A percentile compares a stretch with the other conserved stretches of the same genome.
phyloP scores from a whole-genome alignment of 1,140 invertebrate genomes.

The Drosophila oshimai region DNA sequence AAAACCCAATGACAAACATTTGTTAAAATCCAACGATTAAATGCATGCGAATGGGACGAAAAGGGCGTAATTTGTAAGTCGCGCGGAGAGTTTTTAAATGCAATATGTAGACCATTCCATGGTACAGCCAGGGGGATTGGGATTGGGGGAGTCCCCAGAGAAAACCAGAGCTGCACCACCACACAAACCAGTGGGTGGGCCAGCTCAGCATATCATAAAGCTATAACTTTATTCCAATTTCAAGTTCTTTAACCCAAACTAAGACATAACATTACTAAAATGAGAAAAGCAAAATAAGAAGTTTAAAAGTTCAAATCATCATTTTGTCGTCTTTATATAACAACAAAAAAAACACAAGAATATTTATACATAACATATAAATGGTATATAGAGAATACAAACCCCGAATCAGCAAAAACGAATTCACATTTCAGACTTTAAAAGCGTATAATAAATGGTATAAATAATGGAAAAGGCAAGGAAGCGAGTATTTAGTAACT shows the following conservation, averaged over 20 bases:
- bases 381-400: slow-evolving; percentile 33
- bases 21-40: slow-evolving; percentile 9
- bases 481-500: slow-evolving; percentile 32
- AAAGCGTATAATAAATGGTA: slow-evolving; percentile 46
- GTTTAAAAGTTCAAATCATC: slow-evolving; percentile 71
- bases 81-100: slow-evolving; percentile 38
- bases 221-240: slow-evolving; percentile 37
- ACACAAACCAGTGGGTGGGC: not conserved
- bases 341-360: slow-evolving; percentile 13
- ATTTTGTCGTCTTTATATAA: slow-evolving; percentile 74
- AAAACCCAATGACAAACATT: slow-evolving; percentile 19
- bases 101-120: slow-evolving; percentile 61
- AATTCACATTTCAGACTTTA: slow-evolving; percentile 78
- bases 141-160: not conserved
- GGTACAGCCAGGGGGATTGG: slow-evolving; percentile 7
- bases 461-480: slow-evolving; percentile 1
- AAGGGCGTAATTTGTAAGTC: not conserved
- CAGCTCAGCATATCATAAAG: slow-evolving; percentile 42
- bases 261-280: slow-evolving; percentile 8
- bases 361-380: slow-evolving; percentile 49
- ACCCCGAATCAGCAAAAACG: slow-evolving; percentile 51
- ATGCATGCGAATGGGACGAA: not conserved
- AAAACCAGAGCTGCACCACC: slow-evolving; percentile 12
- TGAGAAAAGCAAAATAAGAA: slow-evolving; percentile 12
- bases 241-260: slow-evolving; percentile 40